Evolutionary conservation across 2,888 invertebrate genomes (phyloP).

Genomic region (Eupsilia transversa): DNA sequence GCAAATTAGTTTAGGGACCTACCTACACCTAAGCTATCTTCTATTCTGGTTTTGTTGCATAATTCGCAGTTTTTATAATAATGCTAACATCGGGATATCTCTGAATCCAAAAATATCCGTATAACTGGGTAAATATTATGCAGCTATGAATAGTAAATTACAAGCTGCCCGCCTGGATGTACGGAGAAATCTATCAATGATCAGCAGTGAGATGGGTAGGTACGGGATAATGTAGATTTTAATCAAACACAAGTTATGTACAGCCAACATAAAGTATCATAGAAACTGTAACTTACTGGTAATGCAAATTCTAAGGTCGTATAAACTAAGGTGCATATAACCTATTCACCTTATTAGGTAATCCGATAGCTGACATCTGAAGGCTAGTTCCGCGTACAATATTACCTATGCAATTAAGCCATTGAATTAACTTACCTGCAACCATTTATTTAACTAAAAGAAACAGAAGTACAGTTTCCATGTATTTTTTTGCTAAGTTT

Average conservation of each 20-base stretch:
- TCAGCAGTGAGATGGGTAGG: background rate
- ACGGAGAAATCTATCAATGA: background rate
- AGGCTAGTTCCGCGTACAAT: slow-evolving; percentile 45
- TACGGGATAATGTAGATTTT: background rate
- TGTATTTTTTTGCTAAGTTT: background rate
- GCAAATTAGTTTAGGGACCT: background rate
- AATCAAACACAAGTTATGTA: background rate
- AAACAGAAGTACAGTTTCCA: background rate
- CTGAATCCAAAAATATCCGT: too few relatives aligned
- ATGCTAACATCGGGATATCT: too few relatives aligned
- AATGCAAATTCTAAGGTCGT: slow-evolving; percentile 20
- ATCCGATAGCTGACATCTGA: slow-evolving; percentile 18
- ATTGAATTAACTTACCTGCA: slow-evolving; percentile 2
- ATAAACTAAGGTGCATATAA: slow-evolving; percentile 13
- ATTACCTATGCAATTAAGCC: slow-evolving; percentile 41
- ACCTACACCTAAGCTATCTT: background rate
- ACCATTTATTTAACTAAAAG: background rate
- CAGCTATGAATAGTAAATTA: background rate
- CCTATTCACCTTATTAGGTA: slow-evolving; percentile 42
- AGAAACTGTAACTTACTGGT: background rate
- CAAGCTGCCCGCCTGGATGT: background rate
- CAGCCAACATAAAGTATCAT: background rate
- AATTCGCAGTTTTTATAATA: too few relatives aligned
- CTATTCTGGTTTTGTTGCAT: background rate
- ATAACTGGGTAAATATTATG: background rate